Evolutionary conservation across 2,797 vertebrate species (phyloP).

Genomic region (Tachyglossus aculeatus): DNA sequence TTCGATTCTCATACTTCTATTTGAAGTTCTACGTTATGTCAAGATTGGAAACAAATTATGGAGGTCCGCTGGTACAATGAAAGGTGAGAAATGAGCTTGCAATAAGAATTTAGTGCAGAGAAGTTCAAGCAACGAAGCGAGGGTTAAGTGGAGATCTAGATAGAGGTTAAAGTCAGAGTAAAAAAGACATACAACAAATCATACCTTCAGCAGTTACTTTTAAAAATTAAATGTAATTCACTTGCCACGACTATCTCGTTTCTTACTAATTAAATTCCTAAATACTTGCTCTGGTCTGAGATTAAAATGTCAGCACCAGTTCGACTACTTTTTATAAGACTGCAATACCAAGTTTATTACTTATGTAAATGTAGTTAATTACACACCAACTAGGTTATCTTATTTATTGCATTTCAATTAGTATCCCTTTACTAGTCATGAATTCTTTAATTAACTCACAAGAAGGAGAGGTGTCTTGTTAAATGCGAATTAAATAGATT

Average conservation of each 20-base stretch:
- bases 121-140: background rate
- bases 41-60: too few relatives aligned
- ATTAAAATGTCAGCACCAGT: slow-evolving; percentile 51
- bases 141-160: slow-evolving; percentile 15
- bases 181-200: slow-evolving; percentile 35
- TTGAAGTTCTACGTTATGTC: too few relatives aligned
- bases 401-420: slow-evolving; percentile 74
- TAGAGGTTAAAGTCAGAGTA: slow-evolving; percentile 34
- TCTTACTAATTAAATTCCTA: slow-evolving; percentile 69
- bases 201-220: slow-evolving; percentile 53
- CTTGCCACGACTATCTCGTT: slow-evolving; percentile 46
- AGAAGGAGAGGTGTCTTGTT: slow-evolving; percentile 74
- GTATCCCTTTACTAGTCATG: slow-evolving; percentile 69
- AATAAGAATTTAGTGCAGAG: too few relatives aligned
- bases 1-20: too few relatives aligned
- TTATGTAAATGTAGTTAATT: slow-evolving; percentile 75
- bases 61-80: too few relatives aligned
- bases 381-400: slow-evolving; percentile 71
- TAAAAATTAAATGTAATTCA: slow-evolving; percentile 65
- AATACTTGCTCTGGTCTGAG: slow-evolving; percentile 56
- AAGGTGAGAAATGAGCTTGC: too few relatives aligned
- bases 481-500: slow-evolving; percentile 76
- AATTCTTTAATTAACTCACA: slow-evolving; percentile 74
- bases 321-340: slow-evolving; percentile 54
- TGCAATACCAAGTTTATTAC: slow-evolving; percentile 70